phyloP scores from a whole-genome alignment of 2,797 vertebrate genomes.

The Neomorphus geoffroyi region DNA sequence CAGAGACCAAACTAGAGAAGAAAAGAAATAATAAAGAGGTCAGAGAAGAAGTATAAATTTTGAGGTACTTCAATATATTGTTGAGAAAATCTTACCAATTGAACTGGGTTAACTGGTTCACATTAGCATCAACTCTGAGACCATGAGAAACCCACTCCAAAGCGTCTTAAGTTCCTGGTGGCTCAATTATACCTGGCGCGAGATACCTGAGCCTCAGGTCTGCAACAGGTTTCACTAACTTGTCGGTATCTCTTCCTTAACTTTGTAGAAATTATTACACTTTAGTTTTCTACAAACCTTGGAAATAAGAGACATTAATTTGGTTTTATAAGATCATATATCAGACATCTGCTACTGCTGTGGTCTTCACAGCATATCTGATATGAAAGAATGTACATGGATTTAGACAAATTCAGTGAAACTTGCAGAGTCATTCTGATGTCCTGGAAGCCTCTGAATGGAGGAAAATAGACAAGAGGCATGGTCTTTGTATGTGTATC shows the following conservation, averaged over 20 bases:
- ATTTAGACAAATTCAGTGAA: background rate
- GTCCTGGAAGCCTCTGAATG: background rate
- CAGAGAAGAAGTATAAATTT: background rate
- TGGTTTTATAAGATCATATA: background rate
- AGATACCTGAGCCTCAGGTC: background rate
- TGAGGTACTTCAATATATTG: background rate
- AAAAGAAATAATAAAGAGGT: background rate
- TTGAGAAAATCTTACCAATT: background rate
- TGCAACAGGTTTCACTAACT: background rate
- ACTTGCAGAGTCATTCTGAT: background rate
- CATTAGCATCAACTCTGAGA: background rate
- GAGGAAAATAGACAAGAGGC: background rate
- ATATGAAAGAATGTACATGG: background rate
- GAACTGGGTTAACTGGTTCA: background rate
- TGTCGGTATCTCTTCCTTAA: background rate
- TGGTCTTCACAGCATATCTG: background rate
- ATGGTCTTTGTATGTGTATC: background rate
- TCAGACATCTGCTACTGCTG: background rate
- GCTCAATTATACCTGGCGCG: background rate
- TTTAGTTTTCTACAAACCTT: background rate
- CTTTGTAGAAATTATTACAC: background rate
- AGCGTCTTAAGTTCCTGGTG: background rate
- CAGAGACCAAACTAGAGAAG: constrained; percentile 90
- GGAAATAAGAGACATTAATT: background rate
- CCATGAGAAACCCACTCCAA: background rate